Percentiles rank a stretch among this genome's conserved stretches.
phyloP scores from a whole-genome alignment of 2,888 invertebrate species.

The Amphiduros pacificus region DNA sequence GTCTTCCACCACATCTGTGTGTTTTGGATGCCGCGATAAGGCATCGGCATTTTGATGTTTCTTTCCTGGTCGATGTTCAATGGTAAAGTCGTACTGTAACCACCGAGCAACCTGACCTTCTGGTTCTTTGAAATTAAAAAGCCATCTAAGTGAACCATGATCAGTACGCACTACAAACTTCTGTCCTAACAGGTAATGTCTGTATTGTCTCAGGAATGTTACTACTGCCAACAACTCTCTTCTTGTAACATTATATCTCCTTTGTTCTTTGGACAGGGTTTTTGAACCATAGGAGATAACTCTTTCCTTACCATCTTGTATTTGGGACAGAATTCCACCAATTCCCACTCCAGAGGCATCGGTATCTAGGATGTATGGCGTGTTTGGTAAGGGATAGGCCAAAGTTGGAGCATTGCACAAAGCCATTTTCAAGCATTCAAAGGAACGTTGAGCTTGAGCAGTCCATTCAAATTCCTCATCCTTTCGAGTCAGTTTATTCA shows the following conservation, averaged over 20 bases:
- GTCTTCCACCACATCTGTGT: neutral
- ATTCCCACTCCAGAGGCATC: slow-evolving; percentile 24
- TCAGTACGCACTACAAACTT: slow-evolving; percentile 20
- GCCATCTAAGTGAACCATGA: slow-evolving; percentile 26
- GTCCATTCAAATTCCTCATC: slow-evolving; percentile 24
- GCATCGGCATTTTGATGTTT: slow-evolving; percentile 25
- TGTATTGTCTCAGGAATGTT: slow-evolving; percentile 20
- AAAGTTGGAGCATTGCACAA: slow-evolving; percentile 18
- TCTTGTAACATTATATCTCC: slow-evolving; percentile 22
- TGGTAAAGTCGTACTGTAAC: slow-evolving; percentile 20
- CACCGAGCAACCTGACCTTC: slow-evolving; percentile 26
- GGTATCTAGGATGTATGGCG: slow-evolving; percentile 19
- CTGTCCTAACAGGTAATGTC: slow-evolving; percentile 22
- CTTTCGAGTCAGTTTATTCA: neutral
- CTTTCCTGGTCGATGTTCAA: slow-evolving; percentile 18
- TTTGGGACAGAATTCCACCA: slow-evolving; percentile 24
- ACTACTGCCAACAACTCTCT: slow-evolving; percentile 29
- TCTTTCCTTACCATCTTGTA: slow-evolving; percentile 18
- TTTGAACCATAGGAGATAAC: slow-evolving; percentile 25
- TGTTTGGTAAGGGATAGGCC: slow-evolving; percentile 11
- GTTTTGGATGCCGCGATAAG: slow-evolving; percentile 16
- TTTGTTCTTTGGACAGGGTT: slow-evolving; percentile 21
- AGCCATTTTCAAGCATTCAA: slow-evolving; percentile 15
- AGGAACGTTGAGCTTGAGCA: slow-evolving; percentile 18
- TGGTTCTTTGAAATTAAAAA: slow-evolving; percentile 19